Percentiles rank a stretch among this genome's conserved stretches.
These are phyloP conservation scores for Sphecodes monilicornis DNA, from an alignment of 2,888 invertebrate species.

Conservation along the genomic window DNA sequence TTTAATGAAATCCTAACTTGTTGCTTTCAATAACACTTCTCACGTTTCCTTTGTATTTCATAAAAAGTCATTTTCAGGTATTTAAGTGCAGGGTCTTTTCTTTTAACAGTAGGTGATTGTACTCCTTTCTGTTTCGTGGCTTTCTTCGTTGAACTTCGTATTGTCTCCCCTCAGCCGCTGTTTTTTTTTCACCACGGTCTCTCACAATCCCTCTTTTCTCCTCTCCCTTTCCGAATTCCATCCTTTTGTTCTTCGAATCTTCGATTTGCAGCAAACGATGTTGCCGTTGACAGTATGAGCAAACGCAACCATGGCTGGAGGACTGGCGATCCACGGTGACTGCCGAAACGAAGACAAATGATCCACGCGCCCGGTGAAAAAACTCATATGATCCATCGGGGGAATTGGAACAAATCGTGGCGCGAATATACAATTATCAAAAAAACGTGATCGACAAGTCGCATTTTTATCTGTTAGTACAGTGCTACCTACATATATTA, in stretches of 20 bases:
- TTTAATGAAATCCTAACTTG: neutral
- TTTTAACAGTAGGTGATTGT: neutral
- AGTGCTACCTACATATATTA: neutral
- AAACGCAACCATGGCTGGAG: slow-evolving; percentile 27
- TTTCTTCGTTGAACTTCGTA: neutral
- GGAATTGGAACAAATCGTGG: slow-evolving; percentile 36
- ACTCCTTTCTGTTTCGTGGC: neutral
- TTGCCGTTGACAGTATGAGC: slow-evolving; percentile 24
- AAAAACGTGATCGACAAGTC: neutral
- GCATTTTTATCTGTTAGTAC: neutral
- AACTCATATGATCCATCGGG: slow-evolving; percentile 18
- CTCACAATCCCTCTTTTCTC: neutral
- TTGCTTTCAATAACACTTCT: neutral
- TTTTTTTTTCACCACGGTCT: neutral
- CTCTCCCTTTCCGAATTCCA: slow-evolving; percentile 20
- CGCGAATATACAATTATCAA: slow-evolving; percentile 15
- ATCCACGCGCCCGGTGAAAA: slow-evolving; percentile 29
- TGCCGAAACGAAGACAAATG: slow-evolving; percentile 49
- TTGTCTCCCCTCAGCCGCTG: neutral
- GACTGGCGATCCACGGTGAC: slow-evolving; percentile 34
- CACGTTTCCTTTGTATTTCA: neutral
- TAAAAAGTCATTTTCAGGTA: neutral
- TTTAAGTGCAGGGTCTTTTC: neutral
- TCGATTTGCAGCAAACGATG: slow-evolving; percentile 21
- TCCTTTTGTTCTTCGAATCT: slow-evolving; percentile 19